Conservation (phyloP, 2,888 invertebrate genomes). For the Nasonia oneida region DNA sequence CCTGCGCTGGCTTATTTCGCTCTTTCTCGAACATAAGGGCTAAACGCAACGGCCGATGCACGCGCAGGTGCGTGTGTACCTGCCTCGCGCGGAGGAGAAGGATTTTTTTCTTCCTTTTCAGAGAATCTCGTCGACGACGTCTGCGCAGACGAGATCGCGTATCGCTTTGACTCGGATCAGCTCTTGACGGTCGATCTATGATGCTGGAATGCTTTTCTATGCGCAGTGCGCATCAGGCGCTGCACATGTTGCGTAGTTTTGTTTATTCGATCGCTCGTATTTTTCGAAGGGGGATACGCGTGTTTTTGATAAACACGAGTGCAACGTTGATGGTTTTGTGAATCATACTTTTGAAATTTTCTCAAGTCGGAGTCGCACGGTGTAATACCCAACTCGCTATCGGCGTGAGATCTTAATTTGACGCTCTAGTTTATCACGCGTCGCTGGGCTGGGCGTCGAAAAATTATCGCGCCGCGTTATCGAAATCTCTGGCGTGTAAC, state of each 20-base stretch:
- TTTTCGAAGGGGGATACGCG: no score
- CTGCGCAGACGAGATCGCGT: neutral
- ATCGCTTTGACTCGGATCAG: neutral
- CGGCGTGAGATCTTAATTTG: neutral
- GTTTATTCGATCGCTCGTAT: no score
- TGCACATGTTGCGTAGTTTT: no score
- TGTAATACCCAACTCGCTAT: neutral
- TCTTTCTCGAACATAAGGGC: neutral
- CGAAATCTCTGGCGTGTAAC: neutral
- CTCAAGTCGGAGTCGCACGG: no score
- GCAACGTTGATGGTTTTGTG: no score
- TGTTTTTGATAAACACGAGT: no score
- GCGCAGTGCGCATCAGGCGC: no score
- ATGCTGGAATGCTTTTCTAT: neutral
- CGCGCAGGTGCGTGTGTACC: constrained; percentile 5
- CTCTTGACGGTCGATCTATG: neutral
- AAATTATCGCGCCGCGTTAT: neutral
- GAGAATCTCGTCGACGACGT: constrained; percentile 2
- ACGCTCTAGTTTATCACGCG: neutral
- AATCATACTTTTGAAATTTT: no score
- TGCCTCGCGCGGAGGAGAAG: neutral
- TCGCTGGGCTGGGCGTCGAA: neutral
- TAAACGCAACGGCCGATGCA: neutral
- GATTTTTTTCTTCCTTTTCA: constrained; percentile 6
- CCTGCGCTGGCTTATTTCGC: constrained; percentile 32